Evolutionary conservation across 1,140 invertebrate species (phyloP).

Genomic region (Solen grandis): DNA sequence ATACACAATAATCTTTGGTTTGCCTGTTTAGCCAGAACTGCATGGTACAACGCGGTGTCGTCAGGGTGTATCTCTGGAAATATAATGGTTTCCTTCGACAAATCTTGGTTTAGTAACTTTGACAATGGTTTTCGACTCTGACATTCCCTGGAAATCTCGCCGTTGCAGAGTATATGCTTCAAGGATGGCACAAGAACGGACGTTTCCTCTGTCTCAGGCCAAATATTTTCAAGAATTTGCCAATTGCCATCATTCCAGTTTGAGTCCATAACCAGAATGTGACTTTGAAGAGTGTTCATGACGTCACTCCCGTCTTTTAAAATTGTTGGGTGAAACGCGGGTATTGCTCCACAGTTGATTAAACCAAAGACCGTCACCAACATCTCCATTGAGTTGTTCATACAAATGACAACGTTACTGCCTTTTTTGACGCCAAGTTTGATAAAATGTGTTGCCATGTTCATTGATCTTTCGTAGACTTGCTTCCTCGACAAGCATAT

Average conservation of each 20-base stretch:
- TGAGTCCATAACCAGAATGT: conserved; percentile 20
- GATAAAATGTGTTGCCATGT: conserved; percentile 10
- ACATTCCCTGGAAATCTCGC: too few relatives aligned
- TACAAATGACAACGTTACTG: conserved; percentile 23
- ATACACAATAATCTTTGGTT: conserved; percentile 21
- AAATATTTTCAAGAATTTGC: conserved; percentile 14
- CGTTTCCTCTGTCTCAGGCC: background rate
- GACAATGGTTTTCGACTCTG: too few relatives aligned
- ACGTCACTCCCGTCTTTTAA: conserved; percentile 54
- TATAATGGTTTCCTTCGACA: background rate
- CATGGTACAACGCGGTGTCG: too few relatives aligned
- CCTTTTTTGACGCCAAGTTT: conserved; percentile 38
- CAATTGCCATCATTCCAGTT: conserved; percentile 1
- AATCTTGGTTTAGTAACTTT: too few relatives aligned
- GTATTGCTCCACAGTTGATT: conserved; percentile 27
- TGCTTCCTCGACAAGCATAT: conserved; percentile 15
- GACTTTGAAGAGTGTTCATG: conserved; percentile 11
- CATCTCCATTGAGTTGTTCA: conserved; percentile 52
- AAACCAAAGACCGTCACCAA: conserved; percentile 10
- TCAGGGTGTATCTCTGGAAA: conserved; percentile 40
- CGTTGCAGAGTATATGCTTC: conserved; percentile 11
- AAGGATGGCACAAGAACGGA: background rate
- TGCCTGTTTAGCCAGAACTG: conserved; percentile 45
- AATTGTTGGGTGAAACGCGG: conserved; percentile 15
- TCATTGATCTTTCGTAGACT: conserved; percentile 3